Evolutionary conservation across 2,888 invertebrate genomes (phyloP).

Genomic region (Pecten maximus): DNA sequence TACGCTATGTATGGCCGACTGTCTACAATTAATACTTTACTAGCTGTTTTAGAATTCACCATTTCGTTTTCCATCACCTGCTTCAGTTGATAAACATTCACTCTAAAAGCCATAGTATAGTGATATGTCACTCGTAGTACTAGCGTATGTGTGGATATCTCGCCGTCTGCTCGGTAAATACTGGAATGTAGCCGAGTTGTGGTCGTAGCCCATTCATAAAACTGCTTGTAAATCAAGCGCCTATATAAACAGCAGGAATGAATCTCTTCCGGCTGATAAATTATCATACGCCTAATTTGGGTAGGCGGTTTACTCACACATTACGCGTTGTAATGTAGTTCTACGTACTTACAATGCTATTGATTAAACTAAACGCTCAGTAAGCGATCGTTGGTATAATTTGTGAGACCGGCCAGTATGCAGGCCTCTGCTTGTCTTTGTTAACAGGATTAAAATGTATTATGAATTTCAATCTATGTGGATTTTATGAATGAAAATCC

Average conservation of each 20-base stretch:
- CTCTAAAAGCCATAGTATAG: constrained; percentile 23
- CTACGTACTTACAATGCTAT: not conserved
- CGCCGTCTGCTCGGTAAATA: not conserved
- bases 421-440: not conserved
- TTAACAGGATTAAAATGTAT: not conserved
- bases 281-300: constrained; percentile 32
- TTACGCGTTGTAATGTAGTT: constrained; percentile 13
- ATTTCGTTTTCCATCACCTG: constrained; percentile 57
- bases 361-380: not conserved
- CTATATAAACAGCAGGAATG: constrained; percentile 35
- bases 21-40: constrained; percentile 71
- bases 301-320: not conserved
- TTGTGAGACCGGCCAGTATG: not conserved
- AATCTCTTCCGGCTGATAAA: constrained; percentile 24
- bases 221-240: constrained; percentile 35
- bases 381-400: not conserved
- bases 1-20: constrained; percentile 75
- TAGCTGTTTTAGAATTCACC: constrained; percentile 27
- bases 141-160: not conserved
- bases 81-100: constrained; percentile 51
- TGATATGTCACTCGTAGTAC: not conserved
- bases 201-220: constrained; percentile 33
- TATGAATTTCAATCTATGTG: not conserved
- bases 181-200: constrained; percentile 35
- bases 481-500: constrained; percentile 29